These are phyloP conservation scores for Caretta caretta DNA, from an alignment of 2,113 vertebrate genomes.

Conservation along the genomic window DNA sequence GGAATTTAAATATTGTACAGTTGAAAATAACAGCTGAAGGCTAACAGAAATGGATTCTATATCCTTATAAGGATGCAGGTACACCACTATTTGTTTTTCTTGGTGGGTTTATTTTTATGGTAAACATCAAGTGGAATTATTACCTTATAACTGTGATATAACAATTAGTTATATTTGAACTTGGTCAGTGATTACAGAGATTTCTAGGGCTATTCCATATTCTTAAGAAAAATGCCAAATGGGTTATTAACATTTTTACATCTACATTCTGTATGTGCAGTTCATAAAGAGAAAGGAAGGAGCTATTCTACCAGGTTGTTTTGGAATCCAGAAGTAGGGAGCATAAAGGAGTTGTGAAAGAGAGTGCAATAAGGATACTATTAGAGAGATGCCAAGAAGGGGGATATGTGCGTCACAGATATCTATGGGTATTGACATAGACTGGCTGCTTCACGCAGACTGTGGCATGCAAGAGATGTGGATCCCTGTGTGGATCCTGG, in stretches of 20 bases:
- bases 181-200: constrained; percentile 6
- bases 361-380: background rate
- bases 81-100: constrained; percentile 17
- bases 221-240: background rate
- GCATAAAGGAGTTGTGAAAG: background rate
- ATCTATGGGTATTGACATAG: background rate
- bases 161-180: constrained; percentile 46
- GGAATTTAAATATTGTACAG: constrained; percentile 7
- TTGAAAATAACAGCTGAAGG: constrained; percentile 7
- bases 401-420: background rate
- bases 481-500: background rate
- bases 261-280: background rate
- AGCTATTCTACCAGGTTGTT: background rate
- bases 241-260: background rate
- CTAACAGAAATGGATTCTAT: constrained; percentile 37
- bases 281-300: background rate
- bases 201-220: background rate
- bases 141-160: constrained; percentile 45
- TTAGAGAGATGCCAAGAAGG: background rate
- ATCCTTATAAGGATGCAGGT: constrained; percentile 27
- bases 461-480: background rate
- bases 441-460: background rate
- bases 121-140: constrained; percentile 23
- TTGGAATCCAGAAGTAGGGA: background rate
- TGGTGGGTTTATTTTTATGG: constrained; percentile 34